Percentiles rank a stretch among this genome's conserved stretches.
These are phyloP conservation scores for Orthosia incerta DNA, from an alignment of 2,888 invertebrate genomes.

Conservation along the genomic window DNA sequence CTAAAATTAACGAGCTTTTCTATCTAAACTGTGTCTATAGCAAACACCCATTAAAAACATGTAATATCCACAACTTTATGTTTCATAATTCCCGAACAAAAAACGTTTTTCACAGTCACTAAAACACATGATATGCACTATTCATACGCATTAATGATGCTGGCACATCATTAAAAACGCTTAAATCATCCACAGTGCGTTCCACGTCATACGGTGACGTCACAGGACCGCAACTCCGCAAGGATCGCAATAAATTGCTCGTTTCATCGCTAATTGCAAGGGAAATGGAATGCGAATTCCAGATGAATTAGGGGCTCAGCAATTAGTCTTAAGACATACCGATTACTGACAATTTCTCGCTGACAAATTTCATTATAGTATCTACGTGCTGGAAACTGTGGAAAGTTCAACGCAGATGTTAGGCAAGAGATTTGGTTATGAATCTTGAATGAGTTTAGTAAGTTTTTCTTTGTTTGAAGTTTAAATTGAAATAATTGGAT, in stretches of 20 bases:
- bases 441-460: conserved; percentile 33
- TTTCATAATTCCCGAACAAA: not conserved
- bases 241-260: conserved; percentile 80
- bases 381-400: conserved; percentile 45
- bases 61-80: not conserved
- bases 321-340: conserved; percentile 79
- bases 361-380: conserved; percentile 69
- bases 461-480: conserved; percentile 25
- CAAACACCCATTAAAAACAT: not conserved
- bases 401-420: conserved; percentile 59
- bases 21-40: not conserved
- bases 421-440: conserved; percentile 37
- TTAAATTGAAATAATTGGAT: conserved; percentile 15
- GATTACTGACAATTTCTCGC: conserved; percentile 77
- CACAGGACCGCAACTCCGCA: conserved; percentile 61
- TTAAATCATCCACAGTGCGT: conserved; percentile 42
- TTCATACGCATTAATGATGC: conserved; percentile 27
- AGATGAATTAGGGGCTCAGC: conserved; percentile 75
- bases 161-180: conserved; percentile 48
- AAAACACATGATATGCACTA: conserved; percentile 38
- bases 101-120: not conserved
- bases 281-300: conserved; percentile 80
- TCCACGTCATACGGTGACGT: conserved; percentile 23
- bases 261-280: conserved; percentile 83
- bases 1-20: not conserved